Base-by-base conservation (phyloP, 2,888 invertebrate species). In the Tenthredo mesomela region DNA sequence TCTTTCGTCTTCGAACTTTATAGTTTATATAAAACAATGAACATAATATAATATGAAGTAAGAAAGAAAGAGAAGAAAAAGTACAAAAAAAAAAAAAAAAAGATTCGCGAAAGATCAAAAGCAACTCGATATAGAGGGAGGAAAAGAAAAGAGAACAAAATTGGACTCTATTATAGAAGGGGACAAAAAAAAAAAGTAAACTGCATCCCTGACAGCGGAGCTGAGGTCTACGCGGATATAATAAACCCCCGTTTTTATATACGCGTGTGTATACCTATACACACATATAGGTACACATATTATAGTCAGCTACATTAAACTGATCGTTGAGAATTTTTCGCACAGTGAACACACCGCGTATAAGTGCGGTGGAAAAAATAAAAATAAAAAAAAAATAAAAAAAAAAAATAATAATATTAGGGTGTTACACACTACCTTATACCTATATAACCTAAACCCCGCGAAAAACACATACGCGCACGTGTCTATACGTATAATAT, bases 301-400 rank as follows among this genome's bases (percentile, higher is more conserved):
- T 29, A 70, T 29, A 33, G 18, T 29, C 33, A 29, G 70, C 70
- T 37, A 70, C 70, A 70, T 70, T 70, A 70, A 70, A 70, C 70
- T 37, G 70, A 70, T 70, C 70, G 70, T 70, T 70, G 70, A 70
- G 70, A 29, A 70, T 70, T 70, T 70, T 70, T 70, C 70, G 70
- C 70, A 70, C 70, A 70, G 70, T 70, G 70, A 70, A 70, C 70
- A 37, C 70, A 37, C 25, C 70, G 33, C 37, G 37, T 29, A 70
- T 37, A 70, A 70, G 37, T 70, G n/a, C n/a, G 70, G 70, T 70
- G 33, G 37, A 37, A 37, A 70, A n/a, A 70, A 37, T 33, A 29
- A 65, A 29, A 15, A 10, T 10, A 29, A 29, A 29, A 70, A 70
- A 15, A 29, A 29, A 29, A 15, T 6, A 25, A 12, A 29, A 29